These are phyloP conservation scores for Murina feae DNA, from an alignment of 2,113 vertebrate species.

Conservation along the genomic window DNA sequence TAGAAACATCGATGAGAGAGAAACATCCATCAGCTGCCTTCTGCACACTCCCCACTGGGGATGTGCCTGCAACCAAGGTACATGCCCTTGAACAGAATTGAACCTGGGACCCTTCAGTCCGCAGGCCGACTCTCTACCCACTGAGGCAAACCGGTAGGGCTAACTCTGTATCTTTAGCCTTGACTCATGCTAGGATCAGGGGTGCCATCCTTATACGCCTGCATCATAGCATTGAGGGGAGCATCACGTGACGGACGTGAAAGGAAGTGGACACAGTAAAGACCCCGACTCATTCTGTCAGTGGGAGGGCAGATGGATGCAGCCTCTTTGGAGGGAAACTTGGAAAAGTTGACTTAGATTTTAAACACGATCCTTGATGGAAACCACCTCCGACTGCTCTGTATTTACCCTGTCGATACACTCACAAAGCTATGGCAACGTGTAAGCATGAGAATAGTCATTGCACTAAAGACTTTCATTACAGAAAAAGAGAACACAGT, in stretches of 20 bases:
- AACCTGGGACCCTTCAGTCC: too few species aligned
- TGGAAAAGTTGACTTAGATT: not conserved
- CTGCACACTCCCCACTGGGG: too few species aligned
- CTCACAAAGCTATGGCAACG: not conserved
- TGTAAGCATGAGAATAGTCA: not conserved
- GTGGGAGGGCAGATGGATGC: not conserved
- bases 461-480: not conserved
- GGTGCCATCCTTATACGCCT: not conserved
- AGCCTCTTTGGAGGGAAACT: not conserved
- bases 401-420: not conserved
- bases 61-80: too few species aligned
- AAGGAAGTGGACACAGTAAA: too few species aligned
- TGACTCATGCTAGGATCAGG: not conserved
- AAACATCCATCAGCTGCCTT: too few species aligned
- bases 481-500: not conserved
- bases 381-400: not conserved
- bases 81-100: too few species aligned
- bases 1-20: too few species aligned
- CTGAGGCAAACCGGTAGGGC: too few species aligned
- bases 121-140: too few species aligned
- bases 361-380: not conserved
- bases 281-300: too few species aligned
- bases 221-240: not conserved
- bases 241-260: not conserved
- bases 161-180: not conserved